Evolutionary conservation across 2,888 invertebrate genomes (phyloP), one percentile per base, ranked within the genome.

Genomic region (Hetaerina titia): DNA sequence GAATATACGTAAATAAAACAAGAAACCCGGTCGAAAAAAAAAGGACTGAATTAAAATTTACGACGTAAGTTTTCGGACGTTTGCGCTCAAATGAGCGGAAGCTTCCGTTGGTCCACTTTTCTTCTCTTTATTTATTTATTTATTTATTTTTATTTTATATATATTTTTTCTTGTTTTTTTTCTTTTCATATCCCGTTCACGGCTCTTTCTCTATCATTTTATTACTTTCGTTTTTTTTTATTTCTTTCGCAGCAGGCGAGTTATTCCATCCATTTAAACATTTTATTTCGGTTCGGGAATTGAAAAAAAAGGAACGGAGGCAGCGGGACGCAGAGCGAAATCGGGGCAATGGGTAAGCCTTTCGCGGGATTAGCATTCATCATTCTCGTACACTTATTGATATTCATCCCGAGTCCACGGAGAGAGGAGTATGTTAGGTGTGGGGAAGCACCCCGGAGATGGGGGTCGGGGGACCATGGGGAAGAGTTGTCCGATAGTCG

Each of bases 331-430:
- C 8, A 19, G 57, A 9, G 19, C 22, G 89, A 58, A 89, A 89
- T 58, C 56, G 58, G n/a, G 58, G 89, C 81, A 89, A n/a, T 57
- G 89, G 89, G 89, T 57, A 89, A 89, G 92, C 69, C 92, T 92
- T 69, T 74, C 19, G 56, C 22, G 92, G 69, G 92, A 92, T 92
- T 69, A 92, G 92, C 92, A 74, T 92, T 92, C 69, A 92, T 92
- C 92, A 69, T 92, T 92, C 92, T 81, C 81, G 31, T 17, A 57
- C 64, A 64, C 69, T 92, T 92, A 69, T 92, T 92, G 92, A 92
- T 92, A 92, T 92, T 92, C 92, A 92, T 13, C 15, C 81, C 81
- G 81, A 81, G 81, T 81, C 25, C 25, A 11, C 81, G 9, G 31
- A 6, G 81, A n/a, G 22, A n/a, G 74, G 74, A 74, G 74, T 60